Base-by-base conservation (phyloP, 1,140 invertebrate genomes). In the Cardiocondyla obscurior region DNA sequence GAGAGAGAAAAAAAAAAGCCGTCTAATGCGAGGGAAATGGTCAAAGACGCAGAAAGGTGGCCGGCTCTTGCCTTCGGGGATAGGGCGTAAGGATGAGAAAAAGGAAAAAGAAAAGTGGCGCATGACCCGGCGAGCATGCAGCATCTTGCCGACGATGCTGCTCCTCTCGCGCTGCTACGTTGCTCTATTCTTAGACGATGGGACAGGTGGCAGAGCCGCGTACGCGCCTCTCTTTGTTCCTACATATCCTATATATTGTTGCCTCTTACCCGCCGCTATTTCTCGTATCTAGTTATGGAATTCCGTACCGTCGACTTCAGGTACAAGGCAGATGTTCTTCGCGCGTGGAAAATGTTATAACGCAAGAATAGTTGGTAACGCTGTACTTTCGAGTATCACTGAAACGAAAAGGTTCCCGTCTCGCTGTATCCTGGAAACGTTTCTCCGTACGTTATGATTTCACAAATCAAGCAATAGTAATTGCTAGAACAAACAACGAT, bases 161-260 rank as follows among this genome's bases (percentile, higher is more conserved):
- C 64, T 83, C 76, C 73, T 46, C 72, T 70, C 76, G 36, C 64
- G 53, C 14, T 85, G 44, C 55, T 82, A 83, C 89, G 82, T 86
- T 86, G 77, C 89, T 92, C 92, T 92, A 92, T 92, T 91, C 91
- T 87, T 89, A 91, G 90, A 87, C 83, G 90, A 92, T 92, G 86
- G 87, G 91, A 92, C 91, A 92, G 92, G 90, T 93, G 92, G 92
- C 82, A 70, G 86, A 91, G 87, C 76, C 87, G 57, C 46, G 81
- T 65, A 62, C 53, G 57, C 73, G 25, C 57, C 44, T 39, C 81
- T 77, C 65, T 85, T 73, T 76, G 55, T 86, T 83, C 69, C 82
- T 85, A 70, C 36, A 58, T 72, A 82, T 74, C 70, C 39, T 58
- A 42, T 22, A 62, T 49, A 44, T 57, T 16, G 58, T 62, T 62